Evolutionary conservation across 2,888 invertebrate genomes (phyloP), one percentile per base, ranked within the genome.

Genomic region (Dioctria linearis): DNA sequence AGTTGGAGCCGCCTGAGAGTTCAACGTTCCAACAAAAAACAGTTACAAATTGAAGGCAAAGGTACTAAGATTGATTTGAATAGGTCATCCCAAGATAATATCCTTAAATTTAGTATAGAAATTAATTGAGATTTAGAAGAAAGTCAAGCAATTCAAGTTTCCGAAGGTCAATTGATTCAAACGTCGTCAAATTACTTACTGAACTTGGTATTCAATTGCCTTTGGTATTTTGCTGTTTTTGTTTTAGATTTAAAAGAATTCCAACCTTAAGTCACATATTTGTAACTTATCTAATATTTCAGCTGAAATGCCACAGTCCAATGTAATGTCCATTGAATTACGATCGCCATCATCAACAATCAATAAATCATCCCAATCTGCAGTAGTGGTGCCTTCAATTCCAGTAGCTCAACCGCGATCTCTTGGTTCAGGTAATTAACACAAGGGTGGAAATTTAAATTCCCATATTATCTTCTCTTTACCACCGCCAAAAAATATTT

Each of bases 1-100:
- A 92, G 91, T 85, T 92, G 92, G 92, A 91, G 91, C 84, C 90
- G 90, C 82, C 86, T 92, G 85, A 90, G 90, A 84, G 90, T 91
- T 39, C 89, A 88, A 83, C 88, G 88, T 73, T 89, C 89, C 83
- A 84, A 49, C 86, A 86, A 84, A 84, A 86, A 83, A 79, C 84
- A 71, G 39, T 49, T 61, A 9, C 66, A 42, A 66, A 67, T 75
- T 11, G 78, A 81, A 37, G 42, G 25, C 46, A 69, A 57, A 66
- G 63, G 46, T 63, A 46, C 61, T 49, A 49, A 25, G 37, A 61
- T 63, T 25, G 25, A 54, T 75, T 42, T 43, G 46, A 46, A 76
- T 54, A 54, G 66, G 54, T 78, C 78, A 78, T 78, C 78, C 78
- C 78, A 78, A 42, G 51, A 63, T 11, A 73, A 42, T 6, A 39